Evolutionary conservation across 2,797 vertebrate genomes (phyloP).

Genomic region (Spheniscus humboldti): DNA sequence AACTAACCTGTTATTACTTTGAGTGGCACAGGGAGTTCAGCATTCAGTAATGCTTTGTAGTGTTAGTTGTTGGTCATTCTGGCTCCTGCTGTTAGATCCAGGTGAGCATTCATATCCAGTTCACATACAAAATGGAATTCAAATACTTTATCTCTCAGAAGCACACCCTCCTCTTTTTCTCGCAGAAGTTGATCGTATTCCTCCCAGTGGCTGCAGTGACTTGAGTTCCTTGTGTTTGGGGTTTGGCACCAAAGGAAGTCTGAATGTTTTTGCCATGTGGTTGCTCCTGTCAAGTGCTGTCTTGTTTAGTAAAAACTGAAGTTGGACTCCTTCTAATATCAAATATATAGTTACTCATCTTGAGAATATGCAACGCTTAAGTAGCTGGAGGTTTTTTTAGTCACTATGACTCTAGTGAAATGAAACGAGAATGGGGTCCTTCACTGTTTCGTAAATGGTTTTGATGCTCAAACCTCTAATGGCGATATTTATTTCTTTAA

Average conservation of each 20-base stretch:
- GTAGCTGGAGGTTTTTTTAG: not conserved
- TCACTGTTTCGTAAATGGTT: not conserved
- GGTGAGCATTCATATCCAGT: not conserved
- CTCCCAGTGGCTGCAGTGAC: not conserved
- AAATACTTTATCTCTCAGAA: not conserved
- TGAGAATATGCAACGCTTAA: not conserved
- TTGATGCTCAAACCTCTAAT: not conserved
- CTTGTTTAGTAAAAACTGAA: not conserved
- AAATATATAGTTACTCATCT: not conserved
- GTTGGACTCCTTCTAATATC: not conserved
- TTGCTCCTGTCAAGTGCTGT: not conserved
- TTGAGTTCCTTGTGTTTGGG: not conserved
- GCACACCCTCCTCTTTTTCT: not conserved
- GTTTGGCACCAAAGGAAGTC: not conserved
- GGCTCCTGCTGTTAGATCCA: not conserved
- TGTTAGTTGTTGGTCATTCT: not conserved
- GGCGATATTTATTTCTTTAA: not conserved
- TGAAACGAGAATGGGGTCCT: not conserved
- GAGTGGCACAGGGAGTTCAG: not conserved
- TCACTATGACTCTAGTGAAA: not conserved
- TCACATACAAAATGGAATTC: not conserved
- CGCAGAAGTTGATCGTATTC: not conserved
- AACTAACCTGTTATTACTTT: accelerated
- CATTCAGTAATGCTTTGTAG: too few species aligned
- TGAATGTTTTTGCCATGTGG: not conserved